Evolutionary conservation across 2,888 invertebrate genomes (phyloP), one percentile per base, ranked within the genome.

Genomic region (Timema podura): DNA sequence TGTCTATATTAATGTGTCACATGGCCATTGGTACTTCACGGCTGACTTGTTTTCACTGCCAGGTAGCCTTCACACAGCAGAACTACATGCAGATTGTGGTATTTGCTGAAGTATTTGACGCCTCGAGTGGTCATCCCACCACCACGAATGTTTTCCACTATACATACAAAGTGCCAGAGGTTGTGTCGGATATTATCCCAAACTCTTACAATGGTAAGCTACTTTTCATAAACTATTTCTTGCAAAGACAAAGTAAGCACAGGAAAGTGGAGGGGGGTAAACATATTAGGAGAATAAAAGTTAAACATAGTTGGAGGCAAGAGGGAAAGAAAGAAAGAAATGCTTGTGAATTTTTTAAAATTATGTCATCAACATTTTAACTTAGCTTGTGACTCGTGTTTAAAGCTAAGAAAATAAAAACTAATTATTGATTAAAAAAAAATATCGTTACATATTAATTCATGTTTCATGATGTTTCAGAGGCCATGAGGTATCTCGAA

Each of bases 131-230:
- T 8, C 79, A 81, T 66, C 84, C 83, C 73, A 82, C 85, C 46
- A 88, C 90, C 6, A 88, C 91, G 2, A 92, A 92, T 80, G 84
- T 87, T n/a, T 91, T 92, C 77, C 87, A 91, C 77, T 90, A 88
- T 76, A 91, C 91, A 0, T 90, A 87, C 77, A 82, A 84, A 72
- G 82, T 84, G 0, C 80, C 82, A 0, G 81, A 83, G 65, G 76
- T 81, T 3, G 85, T 86, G 0, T 79, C 83, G 0, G 79, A 82
- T 74, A 85, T 90, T 47, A 78, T 89, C 70, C 91, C 91, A 6
- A 82, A 84, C 70, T 86, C 89, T 0, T 91, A 91, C 77, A 86
- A 89, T 76, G 91, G 91, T 85, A 76, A 75, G 75, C 70, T 47
- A 54, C 54, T 61, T 15, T 51, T 51, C 15, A 51, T 51, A 13